Base-by-base conservation (phyloP, 2,797 vertebrate genomes). In the Chiloscyllium punctatum region DNA sequence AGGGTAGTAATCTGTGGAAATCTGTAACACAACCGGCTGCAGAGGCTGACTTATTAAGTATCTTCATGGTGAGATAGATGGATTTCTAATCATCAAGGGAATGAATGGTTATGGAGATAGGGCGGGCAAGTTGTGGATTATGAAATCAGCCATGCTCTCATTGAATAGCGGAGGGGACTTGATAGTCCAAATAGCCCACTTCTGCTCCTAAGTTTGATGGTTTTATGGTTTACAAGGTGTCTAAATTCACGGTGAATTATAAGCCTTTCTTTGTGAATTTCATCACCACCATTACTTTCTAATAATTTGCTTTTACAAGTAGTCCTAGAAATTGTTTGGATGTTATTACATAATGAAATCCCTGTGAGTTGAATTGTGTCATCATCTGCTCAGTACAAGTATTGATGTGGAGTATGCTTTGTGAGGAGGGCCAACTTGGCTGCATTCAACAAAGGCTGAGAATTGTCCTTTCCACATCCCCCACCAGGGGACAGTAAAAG, bases 401-500 rank as follows among this genome's bases (percentile, higher is more conserved):
- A 13, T 82, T 84, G 79, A 84, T 37, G 33, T n/a, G n/a, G 33
- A n/a, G 13, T 11, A n/a, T 77, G 30, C 1, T 77, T 30, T 77
- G 11, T 82, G n/a, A 21, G 1, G 79, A 84, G 30, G 77, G 6
- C 4, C 4, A 7, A 79, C 18, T 4, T 21, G 11, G 30, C 1
- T 33, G 16, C n/a, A n/a, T n/a, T 37, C 1, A 5, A 48, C 82
- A 42, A 21, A 84, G 30, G 5, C 27, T 57, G 62, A 33, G 30
- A n/a, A 4, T 48, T 27, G 15, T 57, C 88, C 16, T 6, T 33
- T 16, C 18, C 15, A 91, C 30, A 16, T 57, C 53, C 18, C 4
- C 57, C 88, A 91, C 57, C 30, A 66, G 88, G n/a, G 88, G 88
- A 57, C 88, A 91, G 88, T 66, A 91, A 66, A n/a, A 30, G 53